phyloP scores from a whole-genome alignment of 2,888 invertebrate species.

The Osedax frankpressi region DNA sequence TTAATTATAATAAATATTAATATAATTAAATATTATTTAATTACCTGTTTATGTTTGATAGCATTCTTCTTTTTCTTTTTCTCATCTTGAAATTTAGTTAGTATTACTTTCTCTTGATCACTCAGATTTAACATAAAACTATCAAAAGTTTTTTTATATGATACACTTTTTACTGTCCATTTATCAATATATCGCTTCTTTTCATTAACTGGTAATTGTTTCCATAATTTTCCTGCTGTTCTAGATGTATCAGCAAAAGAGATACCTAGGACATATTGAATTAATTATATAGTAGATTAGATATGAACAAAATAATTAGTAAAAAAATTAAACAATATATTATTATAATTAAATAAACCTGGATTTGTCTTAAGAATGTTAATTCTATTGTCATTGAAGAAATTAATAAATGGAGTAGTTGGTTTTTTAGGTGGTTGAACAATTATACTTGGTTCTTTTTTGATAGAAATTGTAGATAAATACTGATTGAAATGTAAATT shows the following conservation, averaged over 20 bases:
- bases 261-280: too few species aligned
- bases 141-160: neutral
- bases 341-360: neutral
- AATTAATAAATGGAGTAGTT: neutral
- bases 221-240: neutral
- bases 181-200: neutral
- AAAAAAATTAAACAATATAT: too few species aligned
- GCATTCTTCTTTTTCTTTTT: neutral
- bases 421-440: constrained; percentile 1
- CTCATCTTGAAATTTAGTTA: neutral
- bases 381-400: constrained; percentile 1
- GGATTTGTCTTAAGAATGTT: neutral
- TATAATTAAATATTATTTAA: too few species aligned
- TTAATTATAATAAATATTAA: too few species aligned
- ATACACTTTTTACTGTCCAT: neutral
- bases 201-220: neutral
- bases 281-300: too few species aligned
- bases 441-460: too few species aligned
- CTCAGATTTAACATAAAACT: neutral
- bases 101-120: neutral
- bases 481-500: too few species aligned
- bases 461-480: too few species aligned
- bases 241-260: neutral
- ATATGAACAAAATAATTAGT: too few species aligned
- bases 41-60: neutral